Evolutionary conservation across 2,797 vertebrate genomes (phyloP), one percentile per base, ranked within the genome.

Genomic region (Xerus rutilus): DNA sequence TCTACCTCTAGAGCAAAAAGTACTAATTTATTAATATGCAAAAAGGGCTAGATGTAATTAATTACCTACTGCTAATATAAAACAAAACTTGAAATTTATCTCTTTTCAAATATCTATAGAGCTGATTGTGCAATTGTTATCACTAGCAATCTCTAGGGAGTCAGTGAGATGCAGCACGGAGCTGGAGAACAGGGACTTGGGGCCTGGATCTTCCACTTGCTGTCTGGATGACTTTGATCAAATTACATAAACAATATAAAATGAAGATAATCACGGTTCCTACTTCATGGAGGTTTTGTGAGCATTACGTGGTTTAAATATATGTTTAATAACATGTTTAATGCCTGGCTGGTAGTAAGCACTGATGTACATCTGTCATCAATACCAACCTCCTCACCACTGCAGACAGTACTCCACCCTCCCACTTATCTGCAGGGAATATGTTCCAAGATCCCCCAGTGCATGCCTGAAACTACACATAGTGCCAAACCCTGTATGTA

Each of bases 1-100:
- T 39, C 54, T 32, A 57, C 25, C 43, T 93, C 30, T 82, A 82
- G 91, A 91, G 70, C 18, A 64, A 92, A 97, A 93, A 88, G 30
- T 78, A 64, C 64, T 78, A 72, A 57, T n/a, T 82, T 30, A 59
- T 8, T 73, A 59, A 86, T 77, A 39, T 25, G 79, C 17, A 76
- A 32, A 49, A 81, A 91, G 30, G 5, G 7, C 35, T 70, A 73
- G 13, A 62, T 77, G 5, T 52, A 77, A 54, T 30, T 62, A 74
- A 43, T 54, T 39, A 62, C 28, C 52, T 76, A 35, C 69, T 69
- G 21, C 17, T 73, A 77, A 84, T 39, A 18, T 17, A 59, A 95
- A 5, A 25, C 45, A 93, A 76, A 89, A 92, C 2, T 52, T 76
- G 32, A 65, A 92, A 84, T 49, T 64, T 17, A 64, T 35, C 57